phyloP scores from a whole-genome alignment of 1,140 invertebrate genomes.

The Trigoniulus corallinus region DNA sequence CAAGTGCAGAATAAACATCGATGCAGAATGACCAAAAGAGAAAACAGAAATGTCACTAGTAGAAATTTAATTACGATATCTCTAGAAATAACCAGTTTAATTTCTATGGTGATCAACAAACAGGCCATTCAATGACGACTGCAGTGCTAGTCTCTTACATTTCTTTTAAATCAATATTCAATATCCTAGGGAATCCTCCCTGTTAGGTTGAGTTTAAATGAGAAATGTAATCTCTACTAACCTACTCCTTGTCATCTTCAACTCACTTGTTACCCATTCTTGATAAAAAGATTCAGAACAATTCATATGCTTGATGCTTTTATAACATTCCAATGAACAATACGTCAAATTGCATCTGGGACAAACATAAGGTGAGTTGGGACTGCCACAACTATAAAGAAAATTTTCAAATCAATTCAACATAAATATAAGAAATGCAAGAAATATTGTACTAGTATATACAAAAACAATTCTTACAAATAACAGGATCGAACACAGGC shows the following conservation, averaged over 20 bases:
- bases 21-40: too few relatives aligned
- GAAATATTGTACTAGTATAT: not conserved
- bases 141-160: too few relatives aligned
- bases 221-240: too few relatives aligned
- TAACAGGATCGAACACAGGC: not conserved
- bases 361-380: not conserved
- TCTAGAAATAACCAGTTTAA: not conserved
- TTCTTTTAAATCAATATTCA: too few relatives aligned
- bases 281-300: not conserved
- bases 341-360: not conserved
- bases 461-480: not conserved
- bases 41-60: too few relatives aligned
- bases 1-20: too few relatives aligned
- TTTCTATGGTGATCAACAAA: too few relatives aligned
- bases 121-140: too few relatives aligned
- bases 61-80: too few relatives aligned
- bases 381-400: not conserved
- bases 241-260: not conserved
- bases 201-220: too few relatives aligned
- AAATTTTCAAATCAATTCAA: not conserved
- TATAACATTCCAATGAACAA: constrained; percentile 1
- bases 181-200: too few relatives aligned
- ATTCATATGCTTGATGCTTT: not conserved
- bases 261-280: not conserved
- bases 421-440: not conserved